Conservation (phyloP, 2,113 vertebrate genomes). For the Sus scrofa region DNA sequence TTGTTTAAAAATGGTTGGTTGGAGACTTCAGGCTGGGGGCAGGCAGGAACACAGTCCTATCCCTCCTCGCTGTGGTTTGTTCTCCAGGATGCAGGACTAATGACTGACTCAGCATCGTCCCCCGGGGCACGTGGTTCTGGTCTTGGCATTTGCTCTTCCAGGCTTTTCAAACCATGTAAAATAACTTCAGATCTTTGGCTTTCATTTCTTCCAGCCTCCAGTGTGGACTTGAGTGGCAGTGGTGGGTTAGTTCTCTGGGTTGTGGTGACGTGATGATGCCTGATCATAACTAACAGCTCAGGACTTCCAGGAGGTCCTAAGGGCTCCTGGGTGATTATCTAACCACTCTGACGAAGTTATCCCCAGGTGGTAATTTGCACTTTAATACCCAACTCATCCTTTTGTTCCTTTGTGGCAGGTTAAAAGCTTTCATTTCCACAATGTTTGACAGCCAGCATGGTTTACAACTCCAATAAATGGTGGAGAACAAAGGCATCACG, state of each 20-base stretch:
- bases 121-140: not conserved
- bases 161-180: not conserved
- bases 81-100: not conserved
- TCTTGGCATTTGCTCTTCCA: not conserved
- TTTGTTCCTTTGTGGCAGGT: slow-evolving; percentile 15
- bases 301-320: not conserved
- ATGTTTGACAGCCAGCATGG: not conserved
- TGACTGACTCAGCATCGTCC: not conserved
- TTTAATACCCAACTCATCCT: not conserved
- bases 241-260: not conserved
- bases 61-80: not conserved
- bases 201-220: not conserved
- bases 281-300: not conserved
- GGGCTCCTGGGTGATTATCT: not conserved
- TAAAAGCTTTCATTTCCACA: not conserved
- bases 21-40: not conserved
- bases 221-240: not conserved
- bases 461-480: slow-evolving; percentile 21
- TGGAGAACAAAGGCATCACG: not conserved
- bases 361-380: not conserved
- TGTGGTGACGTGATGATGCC: not conserved
- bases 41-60: not conserved
- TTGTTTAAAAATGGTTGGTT: not conserved
- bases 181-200: not conserved
- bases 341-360: not conserved